A percentile compares a stretch with the other conserved stretches of the same genome.
Conservation (phyloP, 2,113 vertebrate species). For the Eulemur macaco region DNA sequence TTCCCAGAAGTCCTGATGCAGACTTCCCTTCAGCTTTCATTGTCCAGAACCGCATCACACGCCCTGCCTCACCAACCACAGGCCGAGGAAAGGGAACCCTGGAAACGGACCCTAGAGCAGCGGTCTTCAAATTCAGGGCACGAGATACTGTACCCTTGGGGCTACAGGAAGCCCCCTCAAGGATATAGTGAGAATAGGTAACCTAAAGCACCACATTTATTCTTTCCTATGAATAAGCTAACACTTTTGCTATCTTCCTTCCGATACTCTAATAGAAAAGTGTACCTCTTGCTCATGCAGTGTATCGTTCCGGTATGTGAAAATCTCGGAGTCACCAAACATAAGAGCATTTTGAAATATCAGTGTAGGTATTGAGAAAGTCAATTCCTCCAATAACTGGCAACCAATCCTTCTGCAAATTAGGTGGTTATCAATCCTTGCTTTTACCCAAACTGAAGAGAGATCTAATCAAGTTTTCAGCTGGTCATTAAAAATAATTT, state of each 20-base stretch:
- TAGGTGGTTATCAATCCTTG: not conserved
- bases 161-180: not conserved
- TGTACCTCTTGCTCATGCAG: not conserved
- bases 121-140: not conserved
- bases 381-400: conserved; percentile 27
- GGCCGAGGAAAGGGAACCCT: not conserved
- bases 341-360: conserved; percentile 37
- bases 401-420: conserved; percentile 37
- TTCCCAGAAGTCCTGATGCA: not conserved
- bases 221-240: not conserved
- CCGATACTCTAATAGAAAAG: not conserved
- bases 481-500: conserved; percentile 58
- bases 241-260: not conserved
- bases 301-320: not conserved
- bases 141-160: not conserved
- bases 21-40: not conserved
- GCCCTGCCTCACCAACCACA: not conserved
- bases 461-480: conserved; percentile 30
- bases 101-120: not conserved
- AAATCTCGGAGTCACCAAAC: conserved; percentile 1
- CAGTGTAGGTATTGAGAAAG: not conserved
- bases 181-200: not conserved
- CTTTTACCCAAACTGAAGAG: conserved; percentile 55
- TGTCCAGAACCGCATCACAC: not conserved
- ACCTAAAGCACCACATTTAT: not conserved